These are phyloP conservation scores for Perizoma affinitatum DNA, from an alignment of 2,888 invertebrate species.

Conservation along the genomic window DNA sequence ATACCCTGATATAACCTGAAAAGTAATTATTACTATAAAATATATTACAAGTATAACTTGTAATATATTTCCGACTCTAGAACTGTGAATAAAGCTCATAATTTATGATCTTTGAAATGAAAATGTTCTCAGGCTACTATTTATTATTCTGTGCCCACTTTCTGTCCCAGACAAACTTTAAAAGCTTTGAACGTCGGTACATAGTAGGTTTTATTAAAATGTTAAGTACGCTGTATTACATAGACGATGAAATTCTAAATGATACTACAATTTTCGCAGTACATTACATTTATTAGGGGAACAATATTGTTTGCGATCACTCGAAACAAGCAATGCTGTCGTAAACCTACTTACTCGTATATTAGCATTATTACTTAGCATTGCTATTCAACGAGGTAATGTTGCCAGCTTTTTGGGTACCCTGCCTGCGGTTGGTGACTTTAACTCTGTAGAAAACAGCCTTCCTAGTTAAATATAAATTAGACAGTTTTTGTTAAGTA, in stretches of 20 bases:
- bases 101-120: constrained; percentile 51
- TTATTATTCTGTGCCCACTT: constrained; percentile 13
- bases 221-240: constrained; percentile 15
- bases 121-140: constrained; percentile 38
- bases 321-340: too few relatives aligned
- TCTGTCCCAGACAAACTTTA: constrained; percentile 32
- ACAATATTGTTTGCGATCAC: neutral
- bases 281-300: constrained; percentile 6
- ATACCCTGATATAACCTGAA: too few relatives aligned
- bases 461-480: too few relatives aligned
- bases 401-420: too few relatives aligned
- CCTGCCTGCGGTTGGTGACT: too few relatives aligned
- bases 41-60: too few relatives aligned
- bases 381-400: too few relatives aligned
- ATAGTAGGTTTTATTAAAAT: constrained; percentile 34
- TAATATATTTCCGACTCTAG: constrained; percentile 39
- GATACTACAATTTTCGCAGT: constrained; percentile 5
- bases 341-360: too few relatives aligned
- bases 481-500: too few relatives aligned
- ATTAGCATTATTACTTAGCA: too few relatives aligned
- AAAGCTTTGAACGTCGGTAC: constrained; percentile 13
- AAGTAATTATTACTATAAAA: too few relatives aligned
- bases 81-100: constrained; percentile 46
- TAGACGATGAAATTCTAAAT: constrained; percentile 8
- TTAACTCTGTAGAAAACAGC: too few relatives aligned